Conservation (phyloP, 2,888 invertebrate genomes). For the Chrysina gloriosa region DNA sequence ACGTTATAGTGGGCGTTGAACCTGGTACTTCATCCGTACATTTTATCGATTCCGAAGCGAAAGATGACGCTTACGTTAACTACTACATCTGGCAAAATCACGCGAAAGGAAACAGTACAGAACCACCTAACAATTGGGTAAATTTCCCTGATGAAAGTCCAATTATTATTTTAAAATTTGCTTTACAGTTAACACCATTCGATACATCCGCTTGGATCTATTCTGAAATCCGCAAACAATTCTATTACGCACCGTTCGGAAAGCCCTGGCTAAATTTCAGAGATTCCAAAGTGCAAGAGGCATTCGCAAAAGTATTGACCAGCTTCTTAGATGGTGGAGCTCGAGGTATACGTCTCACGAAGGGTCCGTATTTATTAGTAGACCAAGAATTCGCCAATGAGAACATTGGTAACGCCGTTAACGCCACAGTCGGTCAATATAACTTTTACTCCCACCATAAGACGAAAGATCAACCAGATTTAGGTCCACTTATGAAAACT, state of each 20-base stretch:
- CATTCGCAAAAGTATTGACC: conserved; percentile 75
- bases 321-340: conserved; percentile 83
- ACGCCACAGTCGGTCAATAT: conserved; percentile 67
- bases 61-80: conserved; percentile 71
- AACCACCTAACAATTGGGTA: conserved; percentile 81
- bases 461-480: conserved; percentile 73
- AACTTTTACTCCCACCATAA: conserved; percentile 73
- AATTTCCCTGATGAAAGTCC: conserved; percentile 48
- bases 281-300: conserved; percentile 73
- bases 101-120: conserved; percentile 60
- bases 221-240: conserved; percentile 73
- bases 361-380: conserved; percentile 75
- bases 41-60: conserved; percentile 75
- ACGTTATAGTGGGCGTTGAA: conserved; percentile 79
- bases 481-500: conserved; percentile 70
- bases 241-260: conserved; percentile 82
- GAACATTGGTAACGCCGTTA: conserved; percentile 56
- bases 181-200: conserved; percentile 43
- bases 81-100: conserved; percentile 83
- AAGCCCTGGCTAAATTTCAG: conserved; percentile 87
- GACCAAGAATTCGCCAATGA: conserved; percentile 69
- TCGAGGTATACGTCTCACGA: conserved; percentile 81
- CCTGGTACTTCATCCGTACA: conserved; percentile 81
- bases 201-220: conserved; percentile 78
- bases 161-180: neutral